Evolutionary conservation across 2,113 vertebrate species (phyloP).

Genomic region (Tetraodon nigroviridis): DNA sequence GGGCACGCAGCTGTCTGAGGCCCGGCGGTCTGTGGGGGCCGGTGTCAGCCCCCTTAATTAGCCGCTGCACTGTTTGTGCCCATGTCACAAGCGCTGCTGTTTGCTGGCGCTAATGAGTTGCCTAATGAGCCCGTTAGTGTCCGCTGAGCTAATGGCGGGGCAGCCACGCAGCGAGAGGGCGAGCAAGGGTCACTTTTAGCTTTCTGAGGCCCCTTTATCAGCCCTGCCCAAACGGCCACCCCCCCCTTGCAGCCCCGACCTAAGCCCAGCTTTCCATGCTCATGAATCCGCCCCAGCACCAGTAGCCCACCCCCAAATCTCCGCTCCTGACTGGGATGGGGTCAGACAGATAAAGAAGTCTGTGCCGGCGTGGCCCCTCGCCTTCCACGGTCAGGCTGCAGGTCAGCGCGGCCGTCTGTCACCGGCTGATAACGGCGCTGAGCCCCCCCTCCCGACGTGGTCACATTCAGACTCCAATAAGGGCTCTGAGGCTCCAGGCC

Average conservation of each 20-base stretch:
- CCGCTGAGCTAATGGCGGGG: constrained; percentile 80
- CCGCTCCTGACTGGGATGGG: constrained; percentile 36
- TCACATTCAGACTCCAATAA: constrained; percentile 45
- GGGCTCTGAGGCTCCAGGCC: not conserved
- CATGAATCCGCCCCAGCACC: constrained; percentile 25
- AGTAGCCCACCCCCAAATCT: constrained; percentile 1
- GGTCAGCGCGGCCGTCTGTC: constrained; percentile 62
- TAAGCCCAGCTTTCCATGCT: constrained; percentile 27
- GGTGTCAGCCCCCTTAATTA: constrained; percentile 79
- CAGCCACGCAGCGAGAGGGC: constrained; percentile 61
- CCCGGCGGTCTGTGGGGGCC: constrained; percentile 71
- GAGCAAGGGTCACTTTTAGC: constrained; percentile 53
- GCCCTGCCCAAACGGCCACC: constrained; percentile 49
- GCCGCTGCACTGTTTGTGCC: constrained; percentile 70
- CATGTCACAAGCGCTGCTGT: constrained; percentile 79
- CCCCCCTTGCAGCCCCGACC: not conserved
- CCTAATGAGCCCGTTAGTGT: constrained; percentile 93
- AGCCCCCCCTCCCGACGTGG: constrained; percentile 37
- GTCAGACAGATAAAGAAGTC: constrained; percentile 68
- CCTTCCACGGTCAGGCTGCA: constrained; percentile 42
- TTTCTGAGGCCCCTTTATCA: constrained; percentile 58
- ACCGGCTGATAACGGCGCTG: constrained; percentile 64
- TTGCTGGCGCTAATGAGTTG: constrained; percentile 87
- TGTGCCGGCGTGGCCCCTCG: constrained; percentile 27
- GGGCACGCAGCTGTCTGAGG: constrained; percentile 75